phyloP scores from a whole-genome alignment of 1,140 invertebrate species.

The Microplitis demolitor region DNA sequence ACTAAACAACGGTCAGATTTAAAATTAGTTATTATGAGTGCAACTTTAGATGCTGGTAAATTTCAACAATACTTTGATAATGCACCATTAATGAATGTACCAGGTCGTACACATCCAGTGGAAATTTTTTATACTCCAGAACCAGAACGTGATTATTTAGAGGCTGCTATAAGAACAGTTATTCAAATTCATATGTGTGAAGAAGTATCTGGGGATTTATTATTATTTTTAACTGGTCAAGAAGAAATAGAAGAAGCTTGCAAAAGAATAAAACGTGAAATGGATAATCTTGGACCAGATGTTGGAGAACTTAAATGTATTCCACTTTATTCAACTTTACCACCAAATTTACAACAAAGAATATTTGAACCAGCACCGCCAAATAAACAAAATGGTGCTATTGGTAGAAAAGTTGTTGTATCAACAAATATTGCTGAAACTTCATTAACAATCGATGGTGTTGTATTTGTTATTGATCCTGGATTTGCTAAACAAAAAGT shows the following conservation, averaged over 20 bases:
- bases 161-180: constrained; percentile 98
- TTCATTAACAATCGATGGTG: constrained; percentile 98
- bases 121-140: constrained; percentile 99
- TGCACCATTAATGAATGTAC: constrained; percentile 98
- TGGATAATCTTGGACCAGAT: constrained; percentile 95
- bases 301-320: constrained; percentile 98
- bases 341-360: constrained; percentile 95
- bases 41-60: constrained; percentile 99
- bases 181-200: constrained; percentile 99
- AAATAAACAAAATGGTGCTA: constrained; percentile 89
- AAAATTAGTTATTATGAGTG: constrained; percentile 99
- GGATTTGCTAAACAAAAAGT: constrained; percentile 99
- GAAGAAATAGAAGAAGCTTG: constrained; percentile 99
- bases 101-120: constrained; percentile 93
- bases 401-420: constrained; percentile 95
- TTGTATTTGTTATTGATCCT: constrained; percentile 99
- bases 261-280: constrained; percentile 95
- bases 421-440: constrained; percentile 99
- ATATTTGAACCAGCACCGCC: constrained; percentile 97
- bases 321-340: constrained; percentile 97
- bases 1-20: constrained; percentile 91
- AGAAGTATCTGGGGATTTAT: constrained; percentile 90
- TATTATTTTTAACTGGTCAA: constrained; percentile 93
- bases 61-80: constrained; percentile 99
- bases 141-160: constrained; percentile 96